phyloP scores from a whole-genome alignment of 2,797 vertebrate species.

The Gallinago solitaria region DNA sequence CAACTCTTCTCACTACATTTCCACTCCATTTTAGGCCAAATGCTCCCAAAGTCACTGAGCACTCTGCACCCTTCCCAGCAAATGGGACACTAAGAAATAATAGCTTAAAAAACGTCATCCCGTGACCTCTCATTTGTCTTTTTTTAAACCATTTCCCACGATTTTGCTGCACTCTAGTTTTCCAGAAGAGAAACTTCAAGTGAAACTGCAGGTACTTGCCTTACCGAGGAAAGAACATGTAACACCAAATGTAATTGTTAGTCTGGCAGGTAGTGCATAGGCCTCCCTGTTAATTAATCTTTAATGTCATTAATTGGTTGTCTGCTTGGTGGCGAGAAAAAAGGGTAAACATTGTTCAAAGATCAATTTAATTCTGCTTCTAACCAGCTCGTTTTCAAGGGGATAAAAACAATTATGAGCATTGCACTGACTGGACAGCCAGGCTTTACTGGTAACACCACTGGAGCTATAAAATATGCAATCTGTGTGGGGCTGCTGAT shows the following conservation, averaged over 20 bases:
- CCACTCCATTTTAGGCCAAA: conserved; percentile 48
- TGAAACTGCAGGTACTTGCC: neutral
- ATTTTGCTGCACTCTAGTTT: neutral
- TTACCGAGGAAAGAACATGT: neutral
- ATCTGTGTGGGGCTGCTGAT: conserved; percentile 54
- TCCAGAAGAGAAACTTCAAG: neutral
- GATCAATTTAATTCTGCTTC: conserved; percentile 77
- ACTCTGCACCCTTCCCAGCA: neutral
- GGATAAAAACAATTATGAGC: conserved; percentile 58
- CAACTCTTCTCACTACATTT: conserved; percentile 41
- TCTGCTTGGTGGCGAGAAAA: conserved; percentile 68
- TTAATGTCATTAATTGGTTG: conserved; percentile 77
- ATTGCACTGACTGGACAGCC: neutral
- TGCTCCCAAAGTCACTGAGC: neutral
- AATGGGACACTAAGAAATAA: neutral
- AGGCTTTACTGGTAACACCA: conserved; percentile 31
- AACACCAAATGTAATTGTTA: neutral
- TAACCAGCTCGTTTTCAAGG: conserved; percentile 58
- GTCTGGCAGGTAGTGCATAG: conserved; percentile 23
- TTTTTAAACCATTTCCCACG: neutral
- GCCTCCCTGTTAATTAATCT: conserved; percentile 72
- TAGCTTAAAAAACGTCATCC: neutral
- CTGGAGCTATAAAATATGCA: conserved; percentile 35
- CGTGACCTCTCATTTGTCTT: neutral
- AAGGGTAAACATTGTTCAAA: conserved; percentile 69